Evolutionary conservation across 1,140 invertebrate species (phyloP), one percentile per base, ranked within the genome.

Genomic region (Orius insidiosus): DNA sequence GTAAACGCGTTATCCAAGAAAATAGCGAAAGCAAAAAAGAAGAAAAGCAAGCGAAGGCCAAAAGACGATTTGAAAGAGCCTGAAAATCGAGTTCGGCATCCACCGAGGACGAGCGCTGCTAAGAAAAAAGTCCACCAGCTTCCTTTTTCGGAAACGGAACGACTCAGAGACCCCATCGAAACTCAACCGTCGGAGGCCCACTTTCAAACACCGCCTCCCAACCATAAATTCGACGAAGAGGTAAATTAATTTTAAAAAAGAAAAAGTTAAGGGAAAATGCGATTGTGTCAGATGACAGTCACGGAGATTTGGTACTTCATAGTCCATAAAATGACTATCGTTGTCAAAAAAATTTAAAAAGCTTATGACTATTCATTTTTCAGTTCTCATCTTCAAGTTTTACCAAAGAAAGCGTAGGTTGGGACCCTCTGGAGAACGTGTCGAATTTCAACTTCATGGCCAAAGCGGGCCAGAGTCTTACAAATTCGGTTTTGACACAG

Each of bases 401-500:
- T 8, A 35, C 48, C 15, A 36, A 48, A 19, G 36, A 34, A 31
- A 41, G 45, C 2, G 24, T 51, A 39, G 24, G 31, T 18, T 11
- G 11, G 32, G 35, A 35, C 9, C 31, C 18, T 16, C 34, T 3
- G 61, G 60, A 3, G 62, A 66, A 9, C 55, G 68, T 45, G 56
- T 69, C 45, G 65, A 69, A 49, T 72, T 69, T 60, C 72, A 74
- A 57, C 63, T 75, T 36, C 67, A 72, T 52, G 83, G 83, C 32
- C 79, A 84, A 60, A 71, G 77, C 43, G 84, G 85, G 34, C 84
- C 84, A 1, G 69, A 81, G 53, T 83, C 78, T 39, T 90, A 88
- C 59, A 76, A 84, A 59, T 88, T 85, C 63, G 85, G 85, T 49
- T 88, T 74, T 60, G 83, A 88, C 57, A 88, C 85, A 30, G 85